Conservation (phyloP, 2,888 invertebrate species). For the Osedax frankpressi region DNA sequence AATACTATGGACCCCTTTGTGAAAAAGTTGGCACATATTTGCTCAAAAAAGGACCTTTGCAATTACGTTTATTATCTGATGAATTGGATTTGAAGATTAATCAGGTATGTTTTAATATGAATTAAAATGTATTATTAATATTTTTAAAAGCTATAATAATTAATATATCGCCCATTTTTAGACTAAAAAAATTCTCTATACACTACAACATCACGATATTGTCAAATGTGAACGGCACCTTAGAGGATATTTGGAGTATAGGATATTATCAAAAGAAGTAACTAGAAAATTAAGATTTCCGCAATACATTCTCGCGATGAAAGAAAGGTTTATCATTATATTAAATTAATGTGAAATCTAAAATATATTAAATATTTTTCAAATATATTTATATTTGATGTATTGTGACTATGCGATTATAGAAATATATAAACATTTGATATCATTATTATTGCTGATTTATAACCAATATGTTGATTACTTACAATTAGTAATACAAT, state of each 20-base stretch:
- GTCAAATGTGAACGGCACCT: background rate
- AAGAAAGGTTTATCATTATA: background rate
- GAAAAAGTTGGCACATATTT: constrained; percentile 62
- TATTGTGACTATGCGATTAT: too few species aligned
- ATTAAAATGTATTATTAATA: background rate
- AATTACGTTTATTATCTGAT: constrained; percentile 56
- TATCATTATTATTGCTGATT: too few species aligned
- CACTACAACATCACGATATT: background rate
- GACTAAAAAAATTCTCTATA: background rate
- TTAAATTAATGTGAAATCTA: too few species aligned
- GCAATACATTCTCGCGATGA: background rate
- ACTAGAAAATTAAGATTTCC: background rate
- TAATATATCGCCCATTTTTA: background rate
- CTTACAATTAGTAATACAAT: too few species aligned
- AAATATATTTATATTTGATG: too few species aligned
- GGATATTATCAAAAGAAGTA: background rate
- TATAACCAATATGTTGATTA: too few species aligned
- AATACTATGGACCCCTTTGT: constrained; percentile 68
- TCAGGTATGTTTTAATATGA: constrained; percentile 29
- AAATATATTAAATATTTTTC: too few species aligned
- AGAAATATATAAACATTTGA: too few species aligned
- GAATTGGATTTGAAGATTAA: constrained; percentile 50
- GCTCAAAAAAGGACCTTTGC: constrained; percentile 58
- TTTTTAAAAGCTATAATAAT: background rate
- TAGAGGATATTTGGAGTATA: background rate